A percentile compares a stretch with the other conserved stretches of the same genome.
phyloP scores from a whole-genome alignment of 2,888 invertebrate genomes.

The Apodemia mormo region DNA sequence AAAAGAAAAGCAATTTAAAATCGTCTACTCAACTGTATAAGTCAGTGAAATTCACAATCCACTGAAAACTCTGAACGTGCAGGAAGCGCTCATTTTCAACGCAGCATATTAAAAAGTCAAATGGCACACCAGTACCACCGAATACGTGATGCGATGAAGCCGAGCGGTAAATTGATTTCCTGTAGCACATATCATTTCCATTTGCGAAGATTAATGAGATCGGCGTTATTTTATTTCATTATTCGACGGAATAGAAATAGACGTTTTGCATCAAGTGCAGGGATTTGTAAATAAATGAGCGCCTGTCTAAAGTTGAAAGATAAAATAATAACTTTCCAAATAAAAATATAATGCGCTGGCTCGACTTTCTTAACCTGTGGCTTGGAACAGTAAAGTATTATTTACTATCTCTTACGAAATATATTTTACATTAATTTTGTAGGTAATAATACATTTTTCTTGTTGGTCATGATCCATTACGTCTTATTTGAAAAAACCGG shows the following conservation, averaged over 20 bases:
- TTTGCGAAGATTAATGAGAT: conserved; percentile 51
- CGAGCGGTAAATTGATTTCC: conserved; percentile 69
- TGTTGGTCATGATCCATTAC: too few relatives aligned
- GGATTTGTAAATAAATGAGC: neutral
- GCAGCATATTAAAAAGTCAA: conserved; percentile 57
- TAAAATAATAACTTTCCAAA: neutral
- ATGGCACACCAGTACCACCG: conserved; percentile 50
- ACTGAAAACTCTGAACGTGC: conserved; percentile 15
- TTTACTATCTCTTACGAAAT: too few relatives aligned
- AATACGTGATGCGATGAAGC: conserved; percentile 56
- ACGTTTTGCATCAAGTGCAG: conserved; percentile 1
- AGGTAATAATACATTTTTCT: too few relatives aligned
- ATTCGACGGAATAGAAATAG: conserved; percentile 6
- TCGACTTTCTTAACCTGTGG: too few relatives aligned
- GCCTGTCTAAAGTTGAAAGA: neutral
- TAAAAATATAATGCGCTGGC: neutral
- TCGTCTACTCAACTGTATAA: neutral
- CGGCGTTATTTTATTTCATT: conserved; percentile 19
- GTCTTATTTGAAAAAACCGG: too few relatives aligned
- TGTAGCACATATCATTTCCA: conserved; percentile 63
- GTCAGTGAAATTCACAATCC: conserved; percentile 29
- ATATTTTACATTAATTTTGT: too few relatives aligned
- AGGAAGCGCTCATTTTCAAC: conserved; percentile 34
- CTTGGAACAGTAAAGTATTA: too few relatives aligned
- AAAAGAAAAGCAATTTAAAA: conserved; percentile 9